Evolutionary conservation across 2,113 vertebrate species (phyloP), one percentile per base, ranked within the genome.

Genomic region (Symphodus melops): DNA sequence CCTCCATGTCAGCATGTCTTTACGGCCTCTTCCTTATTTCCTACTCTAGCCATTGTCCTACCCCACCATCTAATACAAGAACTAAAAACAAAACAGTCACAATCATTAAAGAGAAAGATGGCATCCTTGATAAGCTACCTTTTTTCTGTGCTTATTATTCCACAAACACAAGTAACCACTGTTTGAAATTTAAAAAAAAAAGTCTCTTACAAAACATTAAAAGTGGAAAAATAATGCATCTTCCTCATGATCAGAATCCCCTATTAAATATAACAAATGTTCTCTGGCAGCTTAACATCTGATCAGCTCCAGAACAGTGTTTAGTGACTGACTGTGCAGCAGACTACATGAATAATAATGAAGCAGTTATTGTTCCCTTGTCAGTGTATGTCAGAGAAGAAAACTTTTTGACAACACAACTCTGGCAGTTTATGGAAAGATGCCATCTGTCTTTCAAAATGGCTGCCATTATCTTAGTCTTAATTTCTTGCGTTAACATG

Each of bases 361-460:
- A 36, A 57, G 53, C 11, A 44, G 21, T 36, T 21, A 20, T 56
- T 68, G n/a, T 64, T 19, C 41, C 39, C 13, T 36, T 0, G 48
- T 63, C 10, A 49, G 1, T 19, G 19, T 46, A 14, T 21, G 13
- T 55, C 25, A 21, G 16, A 37, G 6, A 33, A 33, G 28, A 51
- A 21, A 19, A 70, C 3, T 52, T 11, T 28, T 37, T 66, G 69
- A 53, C 49, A 12, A 12, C 51, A 19, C 33, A 14, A 48, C 14
- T 19, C 16, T 1, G 16, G 28, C 53, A 46, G 25, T 23, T 70
- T 8, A 48, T 48, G 16, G n/a, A 77, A 78, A 36, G 17, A 79
- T 53, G 28, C 37, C 65, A 55, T 56, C 14, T 54, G 14, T 71
- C 33, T 72, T 73, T 80, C 52, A 88, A 88, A 87, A 86, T 82